Evolutionary conservation across 2,797 vertebrate genomes (phyloP), one percentile per base, ranked within the genome.

Genomic region (Sebastes steindachneri): DNA sequence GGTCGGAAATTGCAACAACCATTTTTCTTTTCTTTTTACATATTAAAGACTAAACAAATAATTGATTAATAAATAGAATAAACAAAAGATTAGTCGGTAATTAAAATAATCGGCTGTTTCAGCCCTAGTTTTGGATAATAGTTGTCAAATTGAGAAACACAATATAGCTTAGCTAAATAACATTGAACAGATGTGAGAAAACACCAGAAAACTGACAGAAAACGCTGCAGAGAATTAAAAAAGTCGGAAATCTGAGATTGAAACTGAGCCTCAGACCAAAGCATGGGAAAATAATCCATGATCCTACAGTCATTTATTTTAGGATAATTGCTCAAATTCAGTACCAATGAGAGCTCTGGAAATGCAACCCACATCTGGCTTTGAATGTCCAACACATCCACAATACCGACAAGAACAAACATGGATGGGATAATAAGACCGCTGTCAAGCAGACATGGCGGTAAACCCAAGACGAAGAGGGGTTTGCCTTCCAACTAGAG

Each of bases 401-500:
- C 1, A 1, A 10, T 26, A 60, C 4, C 31, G 5, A 35, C 3
- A 17, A 15, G 23, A 29, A 23, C 48, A 51, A 51, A 59, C 51
- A 2, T 3, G 7, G 8, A 21, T 4, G 12, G 10, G 28, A 63
- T 53, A 37, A 64, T 58, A 63, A 8, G n/a, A 72, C 33, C n/a
- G 25, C 26, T 4, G 9, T 68, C 23, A 77, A n/a, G 23, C 64
- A 35, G n/a, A 15, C n/a, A 12, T 53, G 68, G 54, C 4, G 4
- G 12, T 31, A 64, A 79, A 64, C 51, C 67, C 41, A 17, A 79
- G 10, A 70, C 9, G 6, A 29, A 48, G 12, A 75, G n/a, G 53
- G 58, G 65, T 9, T 21, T 68, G 29, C 19, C 62, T 77, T 81
- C 59, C n/a, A 58, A 31, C 11, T 60, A 67, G 26, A 83, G 25